Evolutionary conservation across 2,888 invertebrate species (phyloP).

Genomic region (Xylota sylvarum): DNA sequence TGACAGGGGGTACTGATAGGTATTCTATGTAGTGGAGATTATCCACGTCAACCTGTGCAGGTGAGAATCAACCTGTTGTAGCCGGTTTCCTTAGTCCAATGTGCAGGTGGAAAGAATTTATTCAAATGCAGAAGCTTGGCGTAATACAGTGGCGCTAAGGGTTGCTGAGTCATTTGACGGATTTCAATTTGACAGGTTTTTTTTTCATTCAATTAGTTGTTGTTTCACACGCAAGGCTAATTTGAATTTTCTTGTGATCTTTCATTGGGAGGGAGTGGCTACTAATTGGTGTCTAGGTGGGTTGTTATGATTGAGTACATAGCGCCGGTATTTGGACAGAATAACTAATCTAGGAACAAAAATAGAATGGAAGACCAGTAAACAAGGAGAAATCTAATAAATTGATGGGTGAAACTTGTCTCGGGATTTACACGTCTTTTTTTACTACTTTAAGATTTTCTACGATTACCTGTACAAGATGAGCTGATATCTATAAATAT

Average conservation of each 20-base stretch:
- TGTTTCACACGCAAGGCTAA: constrained; percentile 14
- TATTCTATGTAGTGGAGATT: constrained; percentile 5
- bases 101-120: constrained; percentile 55
- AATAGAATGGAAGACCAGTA: too few relatives aligned
- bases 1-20: constrained; percentile 32
- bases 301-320: neutral
- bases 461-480: too few relatives aligned
- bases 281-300: neutral
- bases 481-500: too few relatives aligned
- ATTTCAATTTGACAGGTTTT: constrained; percentile 46
- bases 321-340: neutral
- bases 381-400: too few relatives aligned
- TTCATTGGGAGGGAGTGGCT: neutral
- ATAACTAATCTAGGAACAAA: too few relatives aligned
- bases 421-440: too few relatives aligned
- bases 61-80: constrained; percentile 28
- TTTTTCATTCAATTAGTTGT: constrained; percentile 11
- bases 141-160: constrained; percentile 53
- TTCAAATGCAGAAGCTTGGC: constrained; percentile 32
- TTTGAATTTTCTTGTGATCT: constrained; percentile 12
- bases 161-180: constrained; percentile 23
- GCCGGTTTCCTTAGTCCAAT: constrained; percentile 28
- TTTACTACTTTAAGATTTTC: too few relatives aligned
- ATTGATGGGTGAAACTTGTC: too few relatives aligned
- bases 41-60: neutral